These are phyloP conservation scores for Rhyacophila evoluta DNA, from an alignment of 2,888 invertebrate species.

Conservation along the genomic window DNA sequence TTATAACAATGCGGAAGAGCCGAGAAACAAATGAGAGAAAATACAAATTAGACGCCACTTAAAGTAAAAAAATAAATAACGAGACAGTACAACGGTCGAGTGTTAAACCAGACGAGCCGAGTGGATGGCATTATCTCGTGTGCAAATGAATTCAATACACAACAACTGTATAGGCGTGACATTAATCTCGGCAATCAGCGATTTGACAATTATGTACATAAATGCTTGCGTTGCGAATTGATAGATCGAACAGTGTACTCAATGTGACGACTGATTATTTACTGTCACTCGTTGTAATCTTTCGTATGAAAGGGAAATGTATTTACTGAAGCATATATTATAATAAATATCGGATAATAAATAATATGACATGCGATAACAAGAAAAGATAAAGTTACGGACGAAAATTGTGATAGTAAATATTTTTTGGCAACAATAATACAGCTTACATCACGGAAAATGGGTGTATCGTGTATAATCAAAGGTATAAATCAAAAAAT, in stretches of 20 bases:
- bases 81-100: background rate
- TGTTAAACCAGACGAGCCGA: background rate
- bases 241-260: background rate
- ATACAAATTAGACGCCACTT: constrained; percentile 6
- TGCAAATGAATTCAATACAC: background rate
- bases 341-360: no score
- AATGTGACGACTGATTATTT: no score
- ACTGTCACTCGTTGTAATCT: background rate
- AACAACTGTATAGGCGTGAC: background rate
- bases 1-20: no score
- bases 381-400: no score
- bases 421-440: no score
- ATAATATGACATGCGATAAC: no score
- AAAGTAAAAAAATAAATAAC: background rate
- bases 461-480: no score
- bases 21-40: no score
- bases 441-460: no score
- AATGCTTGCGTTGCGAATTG: constrained; percentile 13
- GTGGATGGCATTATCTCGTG: background rate
- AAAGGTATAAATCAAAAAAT: no score
- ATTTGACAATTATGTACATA: background rate
- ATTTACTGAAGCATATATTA: background rate
- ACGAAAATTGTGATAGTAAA: no score
- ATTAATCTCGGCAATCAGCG: background rate
- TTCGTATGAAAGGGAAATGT: background rate